These are phyloP conservation scores for Drosophila athabasca DNA, from an alignment of 1,140 invertebrate genomes.

Conservation along the genomic window DNA sequence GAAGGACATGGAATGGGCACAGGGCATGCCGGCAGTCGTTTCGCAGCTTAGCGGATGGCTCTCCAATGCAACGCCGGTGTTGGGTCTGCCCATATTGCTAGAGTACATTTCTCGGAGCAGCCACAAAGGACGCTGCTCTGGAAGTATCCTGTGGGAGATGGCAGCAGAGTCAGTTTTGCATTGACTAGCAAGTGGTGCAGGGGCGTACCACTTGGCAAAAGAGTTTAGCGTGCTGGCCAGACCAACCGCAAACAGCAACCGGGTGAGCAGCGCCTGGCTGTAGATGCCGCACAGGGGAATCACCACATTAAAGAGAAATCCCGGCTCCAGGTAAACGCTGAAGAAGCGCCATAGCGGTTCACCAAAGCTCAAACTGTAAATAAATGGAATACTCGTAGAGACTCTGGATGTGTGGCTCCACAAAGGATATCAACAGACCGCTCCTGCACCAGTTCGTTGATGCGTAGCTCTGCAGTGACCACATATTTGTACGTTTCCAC, in stretches of 20 bases:
- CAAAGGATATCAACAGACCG: constrained; percentile 18
- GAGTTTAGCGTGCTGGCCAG: constrained; percentile 59
- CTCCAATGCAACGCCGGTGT: constrained; percentile 40
- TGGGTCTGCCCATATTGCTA: background rate
- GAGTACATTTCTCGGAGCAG: constrained; percentile 61
- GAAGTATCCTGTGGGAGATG: constrained; percentile 51
- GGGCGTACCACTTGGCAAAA: constrained; percentile 68
- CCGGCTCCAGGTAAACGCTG: constrained; percentile 49
- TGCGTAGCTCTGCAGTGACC: constrained; percentile 47
- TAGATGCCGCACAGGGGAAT: constrained; percentile 65
- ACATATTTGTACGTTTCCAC: constrained; percentile 36
- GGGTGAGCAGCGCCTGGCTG: constrained; percentile 53
- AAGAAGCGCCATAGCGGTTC: constrained; percentile 48
- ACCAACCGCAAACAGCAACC: constrained; percentile 43
- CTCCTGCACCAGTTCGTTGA: constrained; percentile 71
- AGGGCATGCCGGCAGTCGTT: constrained; percentile 68
- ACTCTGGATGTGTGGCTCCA: background rate
- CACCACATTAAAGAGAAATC: constrained; percentile 51
- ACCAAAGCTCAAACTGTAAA: constrained; percentile 31
- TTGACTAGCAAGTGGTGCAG: too few relatives aligned
- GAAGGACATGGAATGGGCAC: constrained; percentile 59
- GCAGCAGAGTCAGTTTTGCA: background rate
- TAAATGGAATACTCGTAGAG: background rate
- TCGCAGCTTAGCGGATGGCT: constrained; percentile 66
- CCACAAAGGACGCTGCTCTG: constrained; percentile 70